Evolutionary conservation across 2,888 invertebrate species (phyloP).

Genomic region (Ormyrus nitidulus): DNA sequence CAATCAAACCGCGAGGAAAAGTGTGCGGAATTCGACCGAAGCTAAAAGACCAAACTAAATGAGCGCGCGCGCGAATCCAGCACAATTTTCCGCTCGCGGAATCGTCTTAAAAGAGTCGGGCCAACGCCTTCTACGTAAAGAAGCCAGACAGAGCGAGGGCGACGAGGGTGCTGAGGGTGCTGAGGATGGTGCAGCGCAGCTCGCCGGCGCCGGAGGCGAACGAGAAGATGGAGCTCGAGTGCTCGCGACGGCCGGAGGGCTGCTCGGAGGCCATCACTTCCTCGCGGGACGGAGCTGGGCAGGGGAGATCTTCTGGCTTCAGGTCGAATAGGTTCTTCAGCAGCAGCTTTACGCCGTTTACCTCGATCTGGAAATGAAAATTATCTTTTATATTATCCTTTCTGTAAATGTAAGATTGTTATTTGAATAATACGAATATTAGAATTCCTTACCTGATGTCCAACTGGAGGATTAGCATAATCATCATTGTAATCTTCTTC

Average conservation of each 20-base stretch:
- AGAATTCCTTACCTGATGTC: conserved; percentile 33
- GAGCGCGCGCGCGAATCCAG: no score
- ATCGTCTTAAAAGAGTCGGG: background rate
- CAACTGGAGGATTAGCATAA: conserved; percentile 44
- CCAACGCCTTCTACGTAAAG: conserved; percentile 66
- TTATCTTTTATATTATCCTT: no score
- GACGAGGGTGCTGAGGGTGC: conserved; percentile 55
- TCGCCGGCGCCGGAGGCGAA: conserved; percentile 58
- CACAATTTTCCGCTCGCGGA: no score
- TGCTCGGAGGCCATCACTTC: conserved; percentile 73
- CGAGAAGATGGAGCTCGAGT: conserved; percentile 66
- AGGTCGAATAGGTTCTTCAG: conserved; percentile 68
- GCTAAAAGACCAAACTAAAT: background rate
- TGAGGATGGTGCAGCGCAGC: no score
- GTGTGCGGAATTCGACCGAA: no score
- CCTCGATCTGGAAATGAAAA: conserved; percentile 61
- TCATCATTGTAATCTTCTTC: conserved; percentile 60
- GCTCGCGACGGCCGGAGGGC: conserved; percentile 70
- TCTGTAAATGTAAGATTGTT: background rate
- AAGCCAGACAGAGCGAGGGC: conserved; percentile 16
- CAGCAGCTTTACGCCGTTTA: conserved; percentile 65
- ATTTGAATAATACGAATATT: no score
- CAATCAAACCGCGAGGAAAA: no score
- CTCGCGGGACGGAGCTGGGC: conserved; percentile 69
- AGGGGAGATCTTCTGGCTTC: conserved; percentile 70